Evolutionary conservation across 2,888 invertebrate genomes (phyloP), one percentile per base, ranked within the genome.

Genomic region (Tanypteryx hageni): DNA sequence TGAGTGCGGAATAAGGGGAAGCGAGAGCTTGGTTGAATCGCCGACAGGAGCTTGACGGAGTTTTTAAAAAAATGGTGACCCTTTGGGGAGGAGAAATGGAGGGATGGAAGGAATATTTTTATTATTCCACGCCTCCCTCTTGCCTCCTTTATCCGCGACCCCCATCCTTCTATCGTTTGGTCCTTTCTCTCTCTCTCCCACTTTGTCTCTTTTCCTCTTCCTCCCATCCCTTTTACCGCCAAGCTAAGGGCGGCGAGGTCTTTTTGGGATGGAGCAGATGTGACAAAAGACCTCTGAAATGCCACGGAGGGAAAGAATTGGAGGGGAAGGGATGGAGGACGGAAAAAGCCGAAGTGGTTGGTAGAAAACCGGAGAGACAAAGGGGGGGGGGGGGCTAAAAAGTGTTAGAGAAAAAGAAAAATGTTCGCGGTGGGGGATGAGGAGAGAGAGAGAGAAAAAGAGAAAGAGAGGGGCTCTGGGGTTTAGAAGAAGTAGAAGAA

Each of bases 261-360:
- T 89, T 89, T 89, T 68, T 68, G 89, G 16, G 59, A 31, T 18
- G 68, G 89, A 89, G 89, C 89, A 89, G 89, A 89, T 89, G 89
- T 89, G 89, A 68, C 89, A 89, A 89, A 89, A 89, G 61, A 64
- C 64, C 89, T 61, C 86, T 44, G 44, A 89, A 89, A 89, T 27
- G 76, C 27, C 89, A 64, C 31, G 44, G 18, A 68, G 68, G 56
- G 68, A 89, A 76, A 27, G 76, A 10, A 27, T 68, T 68, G 68
- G 22, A 22, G 68, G 13, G 68, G 18, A 10, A 18, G 9, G 68
- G 68, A 22, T 9, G 5, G 22, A 68, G 68, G 44, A 44, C 44
- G 44, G 44, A 44, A 68, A 7, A 68, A n/a, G 68, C n/a, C 7
- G n/a, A n/a, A 3, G 68, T n/a, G 27, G 76, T 76, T 22, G 76